Percentiles rank a stretch among this genome's conserved stretches.
Evolutionary conservation across 1,140 invertebrate genomes (phyloP).

Genomic region (Drosophila willistoni): DNA sequence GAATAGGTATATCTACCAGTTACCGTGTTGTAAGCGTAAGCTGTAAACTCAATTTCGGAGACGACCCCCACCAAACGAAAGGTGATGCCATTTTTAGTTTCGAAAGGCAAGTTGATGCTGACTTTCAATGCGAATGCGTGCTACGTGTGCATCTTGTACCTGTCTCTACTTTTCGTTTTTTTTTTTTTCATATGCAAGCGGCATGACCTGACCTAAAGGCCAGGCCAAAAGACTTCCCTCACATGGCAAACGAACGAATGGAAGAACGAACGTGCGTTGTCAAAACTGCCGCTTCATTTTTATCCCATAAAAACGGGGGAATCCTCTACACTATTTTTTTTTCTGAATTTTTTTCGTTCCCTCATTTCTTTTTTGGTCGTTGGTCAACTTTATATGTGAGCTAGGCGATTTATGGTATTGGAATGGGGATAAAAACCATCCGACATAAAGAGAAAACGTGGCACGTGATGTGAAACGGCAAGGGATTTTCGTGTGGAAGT

Average conservation of each 20-base stretch:
- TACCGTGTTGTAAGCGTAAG: slow-evolving; percentile 36
- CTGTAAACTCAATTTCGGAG: slow-evolving; percentile 71
- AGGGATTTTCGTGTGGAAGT: slow-evolving; percentile 54
- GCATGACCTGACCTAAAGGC: slow-evolving; percentile 33
- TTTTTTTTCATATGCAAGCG: slow-evolving; percentile 52
- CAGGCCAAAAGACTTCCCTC: neutral
- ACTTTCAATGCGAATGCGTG: slow-evolving; percentile 46
- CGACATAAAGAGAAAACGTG: slow-evolving; percentile 27
- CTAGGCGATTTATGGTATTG: slow-evolving; percentile 67
- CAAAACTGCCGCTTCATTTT: slow-evolving; percentile 73
- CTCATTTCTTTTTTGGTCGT: slow-evolving; percentile 20
- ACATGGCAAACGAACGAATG: no score
- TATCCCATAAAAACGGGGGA: slow-evolving; percentile 56
- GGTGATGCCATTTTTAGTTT: slow-evolving; percentile 65
- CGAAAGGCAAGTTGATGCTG: slow-evolving; percentile 39
- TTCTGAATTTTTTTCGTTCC: neutral
- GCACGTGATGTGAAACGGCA: slow-evolving; percentile 67
- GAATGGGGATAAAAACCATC: slow-evolving; percentile 19
- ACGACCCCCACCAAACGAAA: slow-evolving; percentile 47
- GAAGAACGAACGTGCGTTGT: slow-evolving; percentile 65
- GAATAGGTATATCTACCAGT: slow-evolving; percentile 7
- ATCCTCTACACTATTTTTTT: slow-evolving; percentile 16
- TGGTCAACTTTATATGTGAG: slow-evolving; percentile 66
- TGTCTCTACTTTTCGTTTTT: slow-evolving; percentile 1
- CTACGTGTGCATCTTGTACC: slow-evolving; percentile 70